A percentile compares a stretch with the other conserved stretches of the same genome.
Conservation (phyloP, 2,888 invertebrate species). For the Eristalis intricaria region DNA sequence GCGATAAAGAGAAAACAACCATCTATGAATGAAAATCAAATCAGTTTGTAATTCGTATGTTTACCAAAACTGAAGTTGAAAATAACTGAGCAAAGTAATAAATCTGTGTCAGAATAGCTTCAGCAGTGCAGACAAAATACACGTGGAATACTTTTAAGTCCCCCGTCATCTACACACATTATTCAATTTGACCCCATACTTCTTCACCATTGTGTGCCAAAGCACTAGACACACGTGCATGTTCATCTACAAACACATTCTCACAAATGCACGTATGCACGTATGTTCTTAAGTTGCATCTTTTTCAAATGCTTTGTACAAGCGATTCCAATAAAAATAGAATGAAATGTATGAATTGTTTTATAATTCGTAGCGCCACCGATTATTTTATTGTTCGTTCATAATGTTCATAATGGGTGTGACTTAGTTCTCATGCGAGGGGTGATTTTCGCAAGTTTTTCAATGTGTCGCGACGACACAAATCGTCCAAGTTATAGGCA, state of each 20-base stretch:
- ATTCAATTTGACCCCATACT: too few relatives aligned
- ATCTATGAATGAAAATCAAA: too few relatives aligned
- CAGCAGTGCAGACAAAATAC: too few relatives aligned
- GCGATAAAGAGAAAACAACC: too few relatives aligned
- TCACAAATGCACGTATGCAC: neutral
- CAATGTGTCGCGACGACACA: constrained; percentile 14
- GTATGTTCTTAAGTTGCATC: neutral
- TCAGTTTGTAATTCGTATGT: too few relatives aligned
- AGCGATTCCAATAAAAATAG: neutral
- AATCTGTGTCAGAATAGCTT: too few relatives aligned
- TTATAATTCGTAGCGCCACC: neutral
- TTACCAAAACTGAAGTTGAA: too few relatives aligned
- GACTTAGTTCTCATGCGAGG: neutral
- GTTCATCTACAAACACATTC: neutral
- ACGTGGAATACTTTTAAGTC: too few relatives aligned
- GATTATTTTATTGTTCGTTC: neutral
- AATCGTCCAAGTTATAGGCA: neutral
- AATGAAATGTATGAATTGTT: neutral
- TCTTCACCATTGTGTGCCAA: neutral
- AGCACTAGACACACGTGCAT: neutral
- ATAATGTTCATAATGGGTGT: neutral
- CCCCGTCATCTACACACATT: too few relatives aligned
- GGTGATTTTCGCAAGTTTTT: neutral
- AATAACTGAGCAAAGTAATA: too few relatives aligned
- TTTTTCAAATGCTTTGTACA: neutral